phyloP scores from a whole-genome alignment of 2,797 vertebrate genomes.

The Scyliorhinus canicula region DNA sequence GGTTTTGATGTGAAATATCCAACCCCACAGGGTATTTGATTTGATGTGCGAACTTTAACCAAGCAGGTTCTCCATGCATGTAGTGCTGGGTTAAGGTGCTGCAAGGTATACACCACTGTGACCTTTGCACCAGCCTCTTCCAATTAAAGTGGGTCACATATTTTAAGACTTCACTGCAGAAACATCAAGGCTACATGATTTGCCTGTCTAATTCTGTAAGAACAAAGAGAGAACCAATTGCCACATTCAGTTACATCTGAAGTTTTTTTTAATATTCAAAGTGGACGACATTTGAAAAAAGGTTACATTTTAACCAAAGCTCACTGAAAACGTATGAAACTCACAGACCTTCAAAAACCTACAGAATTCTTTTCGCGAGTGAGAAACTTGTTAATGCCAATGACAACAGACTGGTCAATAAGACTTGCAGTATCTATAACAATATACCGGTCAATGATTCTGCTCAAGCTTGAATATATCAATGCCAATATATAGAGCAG shows the following conservation, averaged over 20 bases:
- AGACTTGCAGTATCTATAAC: neutral
- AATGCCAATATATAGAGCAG: neutral
- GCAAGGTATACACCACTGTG: neutral
- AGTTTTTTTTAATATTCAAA: neutral
- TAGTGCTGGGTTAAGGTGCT: conserved; percentile 9
- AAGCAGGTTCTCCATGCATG: neutral
- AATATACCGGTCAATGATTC: neutral
- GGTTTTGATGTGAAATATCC: conserved; percentile 32
- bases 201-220: neutral
- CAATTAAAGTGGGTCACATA: conserved; percentile 25
- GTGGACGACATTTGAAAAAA: neutral
- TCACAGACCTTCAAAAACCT: neutral
- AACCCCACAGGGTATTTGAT: conserved; percentile 20
- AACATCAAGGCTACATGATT: neutral
- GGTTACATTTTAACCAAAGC: neutral
- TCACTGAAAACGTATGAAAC: neutral
- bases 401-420: neutral
- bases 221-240: conserved; percentile 15
- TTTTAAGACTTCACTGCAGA: neutral
- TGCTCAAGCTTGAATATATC: neutral
- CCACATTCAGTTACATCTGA: neutral
- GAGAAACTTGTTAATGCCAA: neutral
- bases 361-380: neutral
- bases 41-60: neutral
- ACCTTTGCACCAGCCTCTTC: conserved; percentile 24